phyloP scores from a whole-genome alignment of 2,113 vertebrate genomes.

The Speoplatyrhinus poulsoni region DNA sequence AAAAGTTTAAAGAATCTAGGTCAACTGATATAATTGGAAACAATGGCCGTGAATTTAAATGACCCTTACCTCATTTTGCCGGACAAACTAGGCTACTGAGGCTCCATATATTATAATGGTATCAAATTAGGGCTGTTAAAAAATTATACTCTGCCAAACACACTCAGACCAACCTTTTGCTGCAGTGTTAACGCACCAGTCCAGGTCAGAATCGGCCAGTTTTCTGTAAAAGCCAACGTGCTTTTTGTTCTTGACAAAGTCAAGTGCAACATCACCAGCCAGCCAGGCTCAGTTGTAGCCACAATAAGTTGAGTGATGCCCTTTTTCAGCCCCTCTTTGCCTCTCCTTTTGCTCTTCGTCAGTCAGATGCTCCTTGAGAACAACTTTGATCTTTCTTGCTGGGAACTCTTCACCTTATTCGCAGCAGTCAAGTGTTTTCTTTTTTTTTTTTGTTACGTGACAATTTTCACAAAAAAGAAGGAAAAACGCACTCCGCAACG shows the following conservation, averaged over 20 bases:
- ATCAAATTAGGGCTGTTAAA: too few relatives aligned
- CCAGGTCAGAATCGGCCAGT: too few relatives aligned
- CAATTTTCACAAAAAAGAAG: slow-evolving; percentile 45
- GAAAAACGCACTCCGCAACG: slow-evolving; percentile 52
- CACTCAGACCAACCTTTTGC: too few relatives aligned
- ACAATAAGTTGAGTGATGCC: slow-evolving; percentile 5
- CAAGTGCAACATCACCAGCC: slow-evolving; percentile 46
- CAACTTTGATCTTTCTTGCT: slow-evolving; percentile 71
- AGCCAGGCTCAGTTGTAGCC: slow-evolving; percentile 18
- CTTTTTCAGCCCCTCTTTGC: slow-evolving; percentile 8
- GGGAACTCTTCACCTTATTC: slow-evolving; percentile 53
- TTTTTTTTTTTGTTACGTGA: slow-evolving; percentile 63
- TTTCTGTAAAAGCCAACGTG: too few relatives aligned
- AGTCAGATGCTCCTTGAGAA: slow-evolving; percentile 44
- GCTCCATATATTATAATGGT: too few relatives aligned
- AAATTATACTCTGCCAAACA: too few relatives aligned
- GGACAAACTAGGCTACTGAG: too few relatives aligned
- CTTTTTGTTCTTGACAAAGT: neutral
- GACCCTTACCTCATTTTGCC: too few relatives aligned
- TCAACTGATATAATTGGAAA: too few relatives aligned
- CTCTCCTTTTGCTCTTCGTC: slow-evolving; percentile 38
- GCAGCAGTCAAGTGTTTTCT: slow-evolving; percentile 67
- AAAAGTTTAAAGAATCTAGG: too few relatives aligned
- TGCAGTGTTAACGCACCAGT: too few relatives aligned
- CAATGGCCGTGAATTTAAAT: too few relatives aligned